Evolutionary conservation across 2,113 vertebrate genomes (phyloP).

Genomic region (Crotalus viridis): DNA sequence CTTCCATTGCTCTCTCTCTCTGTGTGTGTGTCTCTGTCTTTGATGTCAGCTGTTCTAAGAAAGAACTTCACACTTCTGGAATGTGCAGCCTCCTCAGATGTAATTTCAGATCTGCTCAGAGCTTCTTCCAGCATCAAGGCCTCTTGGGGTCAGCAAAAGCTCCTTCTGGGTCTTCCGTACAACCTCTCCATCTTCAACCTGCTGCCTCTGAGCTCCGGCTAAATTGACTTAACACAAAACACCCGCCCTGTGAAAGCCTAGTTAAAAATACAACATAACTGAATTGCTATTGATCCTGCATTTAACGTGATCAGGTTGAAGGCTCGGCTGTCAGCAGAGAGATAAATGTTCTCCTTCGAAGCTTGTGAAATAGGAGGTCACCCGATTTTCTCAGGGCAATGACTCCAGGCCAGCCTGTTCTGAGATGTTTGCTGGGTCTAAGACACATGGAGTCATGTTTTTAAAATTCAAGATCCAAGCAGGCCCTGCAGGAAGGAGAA

Average conservation of each 20-base stretch:
- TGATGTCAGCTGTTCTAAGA: neutral
- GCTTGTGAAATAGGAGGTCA: no score
- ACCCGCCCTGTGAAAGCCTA: neutral
- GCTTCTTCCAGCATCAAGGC: neutral
- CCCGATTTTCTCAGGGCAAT: neutral
- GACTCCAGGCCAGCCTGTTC: neutral
- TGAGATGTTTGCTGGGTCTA: neutral
- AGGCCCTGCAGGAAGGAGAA: neutral
- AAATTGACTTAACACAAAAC: slow-evolving; percentile 2
- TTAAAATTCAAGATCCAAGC: neutral
- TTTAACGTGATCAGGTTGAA: neutral
- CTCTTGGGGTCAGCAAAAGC: neutral
- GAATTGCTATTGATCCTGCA: slow-evolving; percentile 29
- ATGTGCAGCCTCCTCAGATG: neutral
- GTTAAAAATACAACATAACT: slow-evolving; percentile 37
- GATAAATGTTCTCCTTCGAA: neutral
- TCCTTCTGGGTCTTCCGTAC: neutral
- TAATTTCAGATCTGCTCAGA: neutral
- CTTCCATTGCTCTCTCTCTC: neutral
- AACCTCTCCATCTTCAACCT: neutral
- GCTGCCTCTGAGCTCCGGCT: neutral
- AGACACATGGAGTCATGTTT: neutral
- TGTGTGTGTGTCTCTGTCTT: neutral
- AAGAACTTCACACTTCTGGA: neutral
- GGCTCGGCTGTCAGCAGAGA: neutral